Evolutionary conservation across 2,888 invertebrate genomes (phyloP), one percentile per base, ranked within the genome.

Genomic region (Drosophila setosimentum): DNA sequence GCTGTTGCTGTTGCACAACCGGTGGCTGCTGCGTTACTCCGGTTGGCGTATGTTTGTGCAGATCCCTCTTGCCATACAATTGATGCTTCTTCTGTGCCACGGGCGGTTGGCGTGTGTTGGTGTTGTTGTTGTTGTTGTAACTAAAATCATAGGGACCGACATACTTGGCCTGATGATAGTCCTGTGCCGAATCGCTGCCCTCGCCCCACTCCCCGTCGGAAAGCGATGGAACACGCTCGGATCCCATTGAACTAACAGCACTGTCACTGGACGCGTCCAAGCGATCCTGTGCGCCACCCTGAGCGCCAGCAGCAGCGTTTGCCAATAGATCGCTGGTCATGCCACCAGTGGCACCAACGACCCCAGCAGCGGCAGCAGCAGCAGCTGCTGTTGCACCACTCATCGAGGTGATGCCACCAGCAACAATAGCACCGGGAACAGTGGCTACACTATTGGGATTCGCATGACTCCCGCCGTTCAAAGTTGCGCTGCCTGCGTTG

Each of bases 121-220:
- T 95, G 84, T 95, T 95, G 85, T 21, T 57, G 29, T 21, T 57
- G 29, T 94, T 94, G 45, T 94, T 95, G 89, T 95, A 95, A 85
- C 95, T 95, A 85, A 96, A 96, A 91, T 96, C 96, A 91, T 96
- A 97, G 1, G 96, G 96, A 4, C 91, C 92, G 10, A 89, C 92
- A 61, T 92, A 93, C 60, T 92, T 93, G 63, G 90, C 91, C 72
- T 93, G 93, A 87, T 96, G 96, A 90, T 96, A 97, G 92, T 97
- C 97, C 92, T 96, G 96, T 2, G 96, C 96, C 0, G 97, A 97
- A 90, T 98, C 97, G 58, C 96, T 97, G 35, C 97, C 97, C 91
- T 98, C 98, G 92, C 97, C 97, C 97, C 97, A 98, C 90, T 97
- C 98, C 3, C 97, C 96, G 91, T 98, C 98, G 1, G 97, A 97